Percentiles rank a stretch among this genome's conserved stretches.
These are phyloP conservation scores for Zootoca vivipara DNA, from an alignment of 2,113 vertebrate species.

Conservation along the genomic window DNA sequence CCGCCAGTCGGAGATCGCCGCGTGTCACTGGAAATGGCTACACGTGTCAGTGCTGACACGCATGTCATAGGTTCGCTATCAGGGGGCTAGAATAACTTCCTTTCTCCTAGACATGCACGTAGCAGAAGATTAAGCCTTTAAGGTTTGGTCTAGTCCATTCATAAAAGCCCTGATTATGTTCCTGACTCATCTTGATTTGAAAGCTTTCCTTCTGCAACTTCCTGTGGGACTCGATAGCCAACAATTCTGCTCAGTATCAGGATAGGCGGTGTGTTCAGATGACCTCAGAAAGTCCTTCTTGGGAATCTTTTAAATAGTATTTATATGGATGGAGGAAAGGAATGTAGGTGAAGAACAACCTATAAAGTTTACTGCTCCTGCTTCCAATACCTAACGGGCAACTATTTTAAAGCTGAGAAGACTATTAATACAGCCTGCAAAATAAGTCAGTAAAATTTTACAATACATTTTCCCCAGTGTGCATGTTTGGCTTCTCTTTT, in stretches of 20 bases:
- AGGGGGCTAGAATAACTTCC: not conserved
- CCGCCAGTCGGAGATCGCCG: no score
- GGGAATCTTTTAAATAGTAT: constrained; percentile 1
- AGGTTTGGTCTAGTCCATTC: not conserved
- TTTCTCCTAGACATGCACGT: not conserved
- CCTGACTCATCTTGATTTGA: not conserved
- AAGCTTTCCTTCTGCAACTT: not conserved
- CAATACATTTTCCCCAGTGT: not conserved
- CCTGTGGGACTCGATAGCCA: not conserved
- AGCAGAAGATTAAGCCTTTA: not conserved
- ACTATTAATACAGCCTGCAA: constrained; percentile 34
- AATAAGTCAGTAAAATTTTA: constrained; percentile 45
- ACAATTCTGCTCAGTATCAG: not conserved
- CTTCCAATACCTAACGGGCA: constrained; percentile 19
- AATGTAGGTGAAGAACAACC: constrained; percentile 3
- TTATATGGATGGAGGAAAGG: constrained; percentile 1
- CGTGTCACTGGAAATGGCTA: no score
- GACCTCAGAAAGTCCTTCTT: not conserved
- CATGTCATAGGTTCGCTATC: no score
- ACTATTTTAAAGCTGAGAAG: constrained; percentile 6
- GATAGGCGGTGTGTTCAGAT: not conserved
- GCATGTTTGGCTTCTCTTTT: constrained; percentile 11
- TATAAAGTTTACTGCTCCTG: constrained; percentile 29
- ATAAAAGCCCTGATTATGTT: not conserved
- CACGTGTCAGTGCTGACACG: no score